Percentiles rank a stretch among this genome's conserved stretches.
phyloP scores from a whole-genome alignment of 1,140 invertebrate genomes.

The Tribolium madens region DNA sequence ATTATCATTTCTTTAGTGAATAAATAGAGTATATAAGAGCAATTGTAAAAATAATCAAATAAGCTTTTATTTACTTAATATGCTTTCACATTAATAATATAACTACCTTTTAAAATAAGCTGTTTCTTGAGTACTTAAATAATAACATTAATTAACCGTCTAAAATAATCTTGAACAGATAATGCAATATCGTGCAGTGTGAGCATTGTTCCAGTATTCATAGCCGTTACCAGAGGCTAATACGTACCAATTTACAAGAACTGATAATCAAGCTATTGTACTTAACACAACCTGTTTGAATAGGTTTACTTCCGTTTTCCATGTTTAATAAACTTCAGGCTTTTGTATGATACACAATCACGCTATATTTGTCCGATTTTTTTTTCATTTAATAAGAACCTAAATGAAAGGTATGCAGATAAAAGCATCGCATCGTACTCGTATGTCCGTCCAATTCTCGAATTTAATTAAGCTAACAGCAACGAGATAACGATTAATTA shows the following conservation, averaged over 20 bases:
- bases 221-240: not conserved
- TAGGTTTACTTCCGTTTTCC: not conserved
- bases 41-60: too few relatives aligned
- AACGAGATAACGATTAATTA: conserved; percentile 9
- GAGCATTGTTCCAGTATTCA: not conserved
- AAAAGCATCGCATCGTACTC: not conserved
- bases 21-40: too few relatives aligned
- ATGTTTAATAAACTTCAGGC: too few relatives aligned
- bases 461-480: conserved; percentile 17
- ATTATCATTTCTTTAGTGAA: too few relatives aligned
- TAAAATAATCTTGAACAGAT: not conserved
- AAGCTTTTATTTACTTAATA: too few relatives aligned
- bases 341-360: too few relatives aligned
- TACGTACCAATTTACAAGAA: not conserved
- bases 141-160: not conserved
- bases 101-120: too few relatives aligned
- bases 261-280: not conserved
- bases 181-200: not conserved
- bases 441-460: not conserved
- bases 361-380: too few relatives aligned
- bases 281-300: not conserved
- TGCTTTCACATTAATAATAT: too few relatives aligned
- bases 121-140: too few relatives aligned
- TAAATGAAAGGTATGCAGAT: too few relatives aligned
- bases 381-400: too few relatives aligned